Evolutionary conservation across 2,888 invertebrate genomes (phyloP).

Genomic region (Amblyjoppa fuscipennis): DNA sequence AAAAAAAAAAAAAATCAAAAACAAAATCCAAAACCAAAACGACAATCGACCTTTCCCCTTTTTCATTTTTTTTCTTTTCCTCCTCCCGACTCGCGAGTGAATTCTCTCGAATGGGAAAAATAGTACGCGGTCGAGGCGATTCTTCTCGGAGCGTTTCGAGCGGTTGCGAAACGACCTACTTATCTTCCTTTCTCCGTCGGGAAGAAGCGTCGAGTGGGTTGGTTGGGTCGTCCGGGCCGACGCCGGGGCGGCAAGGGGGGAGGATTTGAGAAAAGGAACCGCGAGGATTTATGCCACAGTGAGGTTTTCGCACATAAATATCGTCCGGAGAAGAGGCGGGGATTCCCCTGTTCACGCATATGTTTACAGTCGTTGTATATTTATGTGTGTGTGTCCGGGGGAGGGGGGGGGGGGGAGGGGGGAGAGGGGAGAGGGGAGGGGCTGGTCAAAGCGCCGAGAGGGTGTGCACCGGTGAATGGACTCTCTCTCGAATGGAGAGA

Average conservation of each 20-base stretch:
- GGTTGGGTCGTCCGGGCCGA: not conserved
- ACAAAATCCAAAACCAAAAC: not conserved
- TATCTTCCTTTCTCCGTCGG: conserved; percentile 43
- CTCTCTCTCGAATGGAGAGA: conserved; percentile 9
- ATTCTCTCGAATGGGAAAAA: conserved; percentile 1
- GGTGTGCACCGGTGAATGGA: conserved; percentile 2
- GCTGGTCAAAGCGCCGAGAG: not conserved
- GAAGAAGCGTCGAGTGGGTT: conserved; percentile 12
- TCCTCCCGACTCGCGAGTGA: not conserved
- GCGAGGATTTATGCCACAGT: conserved; percentile 50
- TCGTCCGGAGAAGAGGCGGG: conserved; percentile 20
- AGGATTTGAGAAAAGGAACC: conserved; percentile 40
- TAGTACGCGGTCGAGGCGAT: not conserved
- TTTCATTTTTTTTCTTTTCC: not conserved
- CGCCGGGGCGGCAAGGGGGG: not conserved
- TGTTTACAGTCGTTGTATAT: conserved; percentile 31
- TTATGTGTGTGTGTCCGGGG: not conserved
- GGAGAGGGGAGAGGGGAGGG: not conserved
- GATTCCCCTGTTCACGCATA: conserved; percentile 40
- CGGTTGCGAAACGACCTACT: conserved; percentile 60
- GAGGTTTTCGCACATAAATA: conserved; percentile 48
- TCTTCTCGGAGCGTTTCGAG: conserved; percentile 6
- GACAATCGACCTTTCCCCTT: not conserved
- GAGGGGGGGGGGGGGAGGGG: not conserved
- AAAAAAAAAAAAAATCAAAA: not conserved